phyloP scores from a whole-genome alignment of 1,140 invertebrate species.

The Acromyrmex echinatior region DNA sequence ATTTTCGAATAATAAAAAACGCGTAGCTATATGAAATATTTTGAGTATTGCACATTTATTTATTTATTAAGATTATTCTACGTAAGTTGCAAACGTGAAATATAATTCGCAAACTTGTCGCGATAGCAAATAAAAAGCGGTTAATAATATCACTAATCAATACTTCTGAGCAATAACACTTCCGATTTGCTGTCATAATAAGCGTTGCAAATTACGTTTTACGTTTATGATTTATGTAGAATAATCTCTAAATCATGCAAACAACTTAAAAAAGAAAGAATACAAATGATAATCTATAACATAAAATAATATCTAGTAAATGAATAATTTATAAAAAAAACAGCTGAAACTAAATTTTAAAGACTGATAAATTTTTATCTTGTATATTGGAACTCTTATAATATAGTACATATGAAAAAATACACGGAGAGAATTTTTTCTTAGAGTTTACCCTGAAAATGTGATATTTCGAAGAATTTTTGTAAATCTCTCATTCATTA shows the following conservation, averaged over 20 bases:
- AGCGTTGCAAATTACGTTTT: too few species aligned
- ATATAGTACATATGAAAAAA: not conserved
- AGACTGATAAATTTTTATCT: not conserved
- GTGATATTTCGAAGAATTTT: too few species aligned
- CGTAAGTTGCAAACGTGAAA: too few species aligned
- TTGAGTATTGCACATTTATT: not conserved
- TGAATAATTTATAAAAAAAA: not conserved
- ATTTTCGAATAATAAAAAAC: not conserved
- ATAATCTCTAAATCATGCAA: not conserved
- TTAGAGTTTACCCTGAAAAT: too few species aligned
- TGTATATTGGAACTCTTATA: not conserved
- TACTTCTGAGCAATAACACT: too few species aligned
- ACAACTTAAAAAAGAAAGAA: not conserved
- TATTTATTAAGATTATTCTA: not conserved
- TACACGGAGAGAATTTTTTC: too few species aligned
- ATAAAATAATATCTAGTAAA: not conserved
- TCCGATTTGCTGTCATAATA: too few species aligned
- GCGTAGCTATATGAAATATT: not conserved
- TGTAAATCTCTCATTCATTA: too few species aligned
- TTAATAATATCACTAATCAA: too few species aligned
- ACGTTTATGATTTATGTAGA: too few species aligned
- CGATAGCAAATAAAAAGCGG: too few species aligned
- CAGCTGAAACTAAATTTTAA: not conserved
- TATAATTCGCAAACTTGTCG: too few species aligned
- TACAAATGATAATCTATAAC: not conserved